Evolutionary conservation across 1,140 invertebrate species (phyloP), one percentile per base, ranked within the genome.

Genomic region (Vanessa atalanta): DNA sequence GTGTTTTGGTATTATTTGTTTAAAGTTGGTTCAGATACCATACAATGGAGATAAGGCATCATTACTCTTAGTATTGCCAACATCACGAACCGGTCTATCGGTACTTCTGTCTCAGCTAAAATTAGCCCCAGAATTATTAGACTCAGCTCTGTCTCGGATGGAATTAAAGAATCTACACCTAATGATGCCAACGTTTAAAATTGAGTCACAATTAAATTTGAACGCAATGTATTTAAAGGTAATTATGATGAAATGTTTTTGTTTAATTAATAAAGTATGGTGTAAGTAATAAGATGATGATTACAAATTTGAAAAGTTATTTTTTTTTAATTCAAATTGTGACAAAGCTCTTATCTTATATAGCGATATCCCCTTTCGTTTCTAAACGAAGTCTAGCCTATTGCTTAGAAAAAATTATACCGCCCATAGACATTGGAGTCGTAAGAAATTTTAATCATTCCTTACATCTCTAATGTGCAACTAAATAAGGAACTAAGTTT

Each of bases 161-260:
- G 63, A 5, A 6, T 26, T 5, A 16, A 47, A 37, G 0, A 65
- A 66, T 14, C 23, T 86, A 1, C 65, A 78, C 3, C 11, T 88
- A 12, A 79, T 70, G 0, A 83, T 90, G 37, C 88, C 88, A 0
- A 89, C 87, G 60, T 90, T 90, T 31, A 88, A 80, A 79, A 81
- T 87, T 14, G 75, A 84, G 60, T 70, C 78, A 7, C 60, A 79
- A 23, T 70, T 86, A 12, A 75, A 90, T 73, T 76, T 90, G 13
- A 73, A 68, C 0, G 60, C 31, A 31, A 60, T 82, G 53, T 88
- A 85, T 77, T 37, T 80, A 65, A 82, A 82, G 79, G 88, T 87
- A 57, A 57, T 43, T 43, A 43, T 43, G 37, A 43, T 43, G 1
- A 43, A 43, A 43, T 31, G 26, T 31, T 6, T 31, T 31, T 31